Evolutionary conservation across 2,797 vertebrate species (phyloP).

Genomic region (Amblyraja radiata): DNA sequence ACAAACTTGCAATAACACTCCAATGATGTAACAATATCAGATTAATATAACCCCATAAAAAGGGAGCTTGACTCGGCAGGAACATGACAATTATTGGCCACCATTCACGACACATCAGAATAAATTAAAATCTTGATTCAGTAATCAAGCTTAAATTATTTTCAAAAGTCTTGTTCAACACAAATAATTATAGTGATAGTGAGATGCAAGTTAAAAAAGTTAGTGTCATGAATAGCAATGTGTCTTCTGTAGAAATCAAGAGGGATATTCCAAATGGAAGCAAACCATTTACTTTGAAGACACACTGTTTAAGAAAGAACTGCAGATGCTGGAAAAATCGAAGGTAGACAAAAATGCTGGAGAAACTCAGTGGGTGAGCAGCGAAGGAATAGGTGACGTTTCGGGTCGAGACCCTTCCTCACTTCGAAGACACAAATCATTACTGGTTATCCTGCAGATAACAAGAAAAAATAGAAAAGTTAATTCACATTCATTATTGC

Average conservation of each 20-base stretch:
- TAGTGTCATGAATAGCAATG: not conserved
- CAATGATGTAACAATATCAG: not conserved
- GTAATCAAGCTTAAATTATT: not conserved
- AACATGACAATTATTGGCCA: not conserved
- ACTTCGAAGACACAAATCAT: not conserved
- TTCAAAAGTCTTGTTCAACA: not conserved
- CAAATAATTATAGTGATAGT: not conserved
- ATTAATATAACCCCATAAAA: not conserved
- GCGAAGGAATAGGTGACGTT: no score
- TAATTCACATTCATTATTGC: not conserved
- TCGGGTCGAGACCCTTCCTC: no score
- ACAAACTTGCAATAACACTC: not conserved
- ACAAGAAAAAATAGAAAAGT: not conserved
- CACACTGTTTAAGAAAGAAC: no score
- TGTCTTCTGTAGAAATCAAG: not conserved
- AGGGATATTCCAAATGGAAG: not conserved
- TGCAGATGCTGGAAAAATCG: no score
- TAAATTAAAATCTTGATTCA: not conserved
- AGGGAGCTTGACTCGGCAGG: not conserved
- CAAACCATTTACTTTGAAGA: not conserved
- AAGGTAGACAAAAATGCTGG: no score
- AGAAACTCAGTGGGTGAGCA: no score
- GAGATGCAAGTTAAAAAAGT: not conserved
- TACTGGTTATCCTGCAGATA: not conserved
- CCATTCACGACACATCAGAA: not conserved